Conservation (phyloP, 1,140 invertebrate species). For the Helicoverpa zea region DNA sequence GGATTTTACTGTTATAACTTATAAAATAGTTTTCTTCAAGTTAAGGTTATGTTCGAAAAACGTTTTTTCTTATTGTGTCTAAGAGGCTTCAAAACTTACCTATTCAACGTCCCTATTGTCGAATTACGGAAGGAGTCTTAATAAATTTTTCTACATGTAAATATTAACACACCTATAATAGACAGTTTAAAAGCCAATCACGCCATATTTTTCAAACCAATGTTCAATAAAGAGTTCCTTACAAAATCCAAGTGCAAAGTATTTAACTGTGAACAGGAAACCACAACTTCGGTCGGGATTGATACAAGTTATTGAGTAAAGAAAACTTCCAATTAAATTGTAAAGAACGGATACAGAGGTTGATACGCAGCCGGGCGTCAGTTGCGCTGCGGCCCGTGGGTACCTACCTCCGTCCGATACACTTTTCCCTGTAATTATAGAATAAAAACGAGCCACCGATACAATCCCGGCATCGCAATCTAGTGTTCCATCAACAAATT, state of each 20-base stretch:
- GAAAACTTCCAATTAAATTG: slow-evolving; percentile 72
- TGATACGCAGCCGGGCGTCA: slow-evolving; percentile 59
- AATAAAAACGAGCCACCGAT: slow-evolving; percentile 72
- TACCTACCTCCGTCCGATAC: slow-evolving; percentile 66
- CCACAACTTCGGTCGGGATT: slow-evolving; percentile 73
- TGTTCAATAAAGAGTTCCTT: slow-evolving; percentile 5
- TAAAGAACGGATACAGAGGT: slow-evolving; percentile 65
- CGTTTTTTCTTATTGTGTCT: no score
- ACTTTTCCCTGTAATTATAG: slow-evolving; percentile 77
- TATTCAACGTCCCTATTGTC: no score
- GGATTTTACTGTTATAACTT: no score
- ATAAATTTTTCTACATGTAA: not conserved
- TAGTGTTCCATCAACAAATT: slow-evolving; percentile 49
- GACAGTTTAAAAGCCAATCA: not conserved
- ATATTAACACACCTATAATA: not conserved
- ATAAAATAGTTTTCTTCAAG: no score
- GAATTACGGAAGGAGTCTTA: no score
- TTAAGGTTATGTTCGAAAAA: no score
- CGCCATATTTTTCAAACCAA: not conserved
- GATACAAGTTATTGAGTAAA: slow-evolving; percentile 76
- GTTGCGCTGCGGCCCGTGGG: slow-evolving; percentile 67
- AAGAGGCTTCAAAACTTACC: no score
- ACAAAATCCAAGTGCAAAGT: slow-evolving; percentile 19
- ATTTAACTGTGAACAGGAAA: slow-evolving; percentile 60
- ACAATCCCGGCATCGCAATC: slow-evolving; percentile 49